Evolutionary conservation across 2,888 invertebrate genomes (phyloP).

Genomic region (Scaptomyza polygonia): DNA sequence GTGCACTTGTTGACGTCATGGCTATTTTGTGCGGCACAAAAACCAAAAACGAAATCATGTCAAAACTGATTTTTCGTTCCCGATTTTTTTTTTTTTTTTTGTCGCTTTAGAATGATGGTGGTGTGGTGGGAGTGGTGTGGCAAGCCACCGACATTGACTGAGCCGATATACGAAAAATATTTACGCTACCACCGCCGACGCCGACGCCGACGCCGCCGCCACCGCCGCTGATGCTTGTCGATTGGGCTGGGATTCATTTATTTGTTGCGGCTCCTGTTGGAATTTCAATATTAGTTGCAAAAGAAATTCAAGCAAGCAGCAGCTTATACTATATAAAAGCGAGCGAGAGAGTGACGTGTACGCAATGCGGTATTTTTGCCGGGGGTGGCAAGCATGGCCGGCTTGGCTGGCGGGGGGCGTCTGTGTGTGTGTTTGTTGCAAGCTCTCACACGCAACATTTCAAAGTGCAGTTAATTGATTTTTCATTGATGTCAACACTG

Average conservation of each 20-base stretch:
- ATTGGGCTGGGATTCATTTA: constrained; percentile 52
- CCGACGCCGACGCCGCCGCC: constrained; percentile 8
- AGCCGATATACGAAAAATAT: constrained; percentile 75
- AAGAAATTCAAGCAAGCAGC: constrained; percentile 58
- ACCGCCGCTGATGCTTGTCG: constrained; percentile 24
- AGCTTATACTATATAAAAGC: constrained; percentile 24
- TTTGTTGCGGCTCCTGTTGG: constrained; percentile 57
- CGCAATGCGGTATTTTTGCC: neutral
- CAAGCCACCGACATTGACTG: constrained; percentile 47
- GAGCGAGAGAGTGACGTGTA: neutral
- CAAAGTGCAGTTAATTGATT: constrained; percentile 79
- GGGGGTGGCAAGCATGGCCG: neutral
- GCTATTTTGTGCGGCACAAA: constrained; percentile 69
- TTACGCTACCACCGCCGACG: constrained; percentile 36
- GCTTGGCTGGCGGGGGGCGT: neutral
- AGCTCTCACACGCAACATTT: constrained; percentile 66
- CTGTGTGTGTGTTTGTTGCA: neutral
- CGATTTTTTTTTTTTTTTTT: constrained; percentile 34
- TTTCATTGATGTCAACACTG: constrained; percentile 55
- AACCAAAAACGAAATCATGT: constrained; percentile 65
- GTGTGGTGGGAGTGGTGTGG: constrained; percentile 13
- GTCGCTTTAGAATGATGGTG: constrained; percentile 1
- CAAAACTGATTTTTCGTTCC: constrained; percentile 52
- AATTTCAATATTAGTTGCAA: constrained; percentile 74
- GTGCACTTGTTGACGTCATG: constrained; percentile 78